Evolutionary conservation across 2,113 vertebrate genomes (phyloP), one percentile per base, ranked within the genome.

Genomic region (Oncorhynchus mykiss): DNA sequence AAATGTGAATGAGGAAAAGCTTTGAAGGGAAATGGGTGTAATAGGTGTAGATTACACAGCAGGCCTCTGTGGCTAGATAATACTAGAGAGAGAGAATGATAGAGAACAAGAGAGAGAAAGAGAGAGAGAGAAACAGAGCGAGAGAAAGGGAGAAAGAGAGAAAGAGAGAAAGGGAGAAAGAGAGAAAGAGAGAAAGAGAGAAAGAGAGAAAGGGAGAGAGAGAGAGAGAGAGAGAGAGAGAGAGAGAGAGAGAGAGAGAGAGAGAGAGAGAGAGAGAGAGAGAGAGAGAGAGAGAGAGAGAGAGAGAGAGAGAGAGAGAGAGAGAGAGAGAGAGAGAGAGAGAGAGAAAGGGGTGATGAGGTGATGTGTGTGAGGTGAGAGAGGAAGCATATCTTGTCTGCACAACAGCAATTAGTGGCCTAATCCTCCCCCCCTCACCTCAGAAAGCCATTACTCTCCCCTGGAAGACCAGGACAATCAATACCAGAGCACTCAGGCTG

Each of bases 381-480:
- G 85, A 82, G 86, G 89, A 88, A 91, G 92, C 87, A 84, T 92
- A 92, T 94, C 93, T 93, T 94, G 94, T 93, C 93, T 93, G 90
- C 87, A 89, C 93, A 93, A 87, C 87, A 92, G 93, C 95, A 96
- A 96, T 97, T 95, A 95, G 93, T 91, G 89, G 93, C 92, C 90
- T 93, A 92, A 94, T 94, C 94, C 95, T 27, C 79, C 86, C 9
- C 45, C 66, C 66, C 24, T 84, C 85, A 89, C 86, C 89, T 89
- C 80, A 16, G 91, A 93, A 91, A 95, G 93, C 93, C 90, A 92
- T 93, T 91, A 91, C 94, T 93, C 91, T 93, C 90, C 87, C 88
- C 78, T 88, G 81, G 72, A 88, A 93, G 92, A 91, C 93, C 85
- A 91, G 90, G 86, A 88, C 91, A 94, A 96, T 98, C 95, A 93